These are phyloP conservation scores for Seladonia tumulorum DNA, from an alignment of 2,888 invertebrate genomes.

Conservation along the genomic window DNA sequence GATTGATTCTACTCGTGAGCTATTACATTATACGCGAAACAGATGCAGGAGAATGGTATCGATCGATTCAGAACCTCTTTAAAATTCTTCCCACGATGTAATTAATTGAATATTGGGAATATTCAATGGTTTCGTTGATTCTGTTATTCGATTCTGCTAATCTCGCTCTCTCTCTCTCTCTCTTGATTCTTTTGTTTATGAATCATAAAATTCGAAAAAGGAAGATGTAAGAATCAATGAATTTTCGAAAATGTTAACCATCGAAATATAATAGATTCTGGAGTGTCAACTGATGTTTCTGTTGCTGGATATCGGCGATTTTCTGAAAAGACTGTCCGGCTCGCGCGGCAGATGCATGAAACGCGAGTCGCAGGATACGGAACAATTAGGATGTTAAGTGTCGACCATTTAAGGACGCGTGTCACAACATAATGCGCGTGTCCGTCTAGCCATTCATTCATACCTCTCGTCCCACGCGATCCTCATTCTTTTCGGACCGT, in stretches of 20 bases:
- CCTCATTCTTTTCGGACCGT: constrained; percentile 62
- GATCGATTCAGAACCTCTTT: background rate
- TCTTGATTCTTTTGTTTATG: too few species aligned
- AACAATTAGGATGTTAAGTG: constrained; percentile 68
- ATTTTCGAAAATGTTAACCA: too few species aligned
- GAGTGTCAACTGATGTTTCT: background rate
- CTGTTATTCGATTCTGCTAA: too few species aligned
- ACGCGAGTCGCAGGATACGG: constrained; percentile 32
- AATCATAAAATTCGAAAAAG: too few species aligned
- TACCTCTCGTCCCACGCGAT: constrained; percentile 61
- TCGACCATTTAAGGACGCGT: constrained; percentile 57
- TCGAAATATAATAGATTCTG: background rate
- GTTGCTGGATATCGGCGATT: background rate
- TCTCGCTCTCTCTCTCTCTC: too few species aligned
- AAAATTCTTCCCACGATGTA: background rate
- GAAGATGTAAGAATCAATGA: too few species aligned
- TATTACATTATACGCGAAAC: too few species aligned
- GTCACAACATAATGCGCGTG: constrained; percentile 62
- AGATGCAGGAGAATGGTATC: too few species aligned
- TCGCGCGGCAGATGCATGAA: constrained; percentile 3
- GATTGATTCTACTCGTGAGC: too few species aligned
- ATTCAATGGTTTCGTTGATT: background rate
- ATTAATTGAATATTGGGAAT: background rate
- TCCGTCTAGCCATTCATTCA: constrained; percentile 62
- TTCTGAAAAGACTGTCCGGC: background rate